These are phyloP conservation scores for Meriones psammophilus DNA, from an alignment of 2,797 vertebrate genomes.

Conservation along the genomic window DNA sequence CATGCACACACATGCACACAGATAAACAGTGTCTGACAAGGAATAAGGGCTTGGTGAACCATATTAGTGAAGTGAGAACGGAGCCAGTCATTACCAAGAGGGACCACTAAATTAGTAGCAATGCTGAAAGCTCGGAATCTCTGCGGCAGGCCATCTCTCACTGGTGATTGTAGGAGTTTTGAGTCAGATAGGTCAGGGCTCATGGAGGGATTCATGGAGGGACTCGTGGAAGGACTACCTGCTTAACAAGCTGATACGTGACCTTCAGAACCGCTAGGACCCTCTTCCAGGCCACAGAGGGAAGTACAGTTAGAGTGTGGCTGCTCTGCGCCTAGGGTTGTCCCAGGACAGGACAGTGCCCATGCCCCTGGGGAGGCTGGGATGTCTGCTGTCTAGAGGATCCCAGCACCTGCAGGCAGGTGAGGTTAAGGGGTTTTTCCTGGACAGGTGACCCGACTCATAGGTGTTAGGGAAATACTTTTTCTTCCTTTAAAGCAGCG, in stretches of 20 bases:
- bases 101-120: neutral
- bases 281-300: too few species aligned
- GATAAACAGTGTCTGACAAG: neutral
- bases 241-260: neutral
- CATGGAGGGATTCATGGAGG: neutral
- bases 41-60: neutral
- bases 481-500: neutral
- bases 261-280: neutral
- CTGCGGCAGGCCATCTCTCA: neutral
- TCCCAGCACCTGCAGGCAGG: too few species aligned
- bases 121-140: neutral
- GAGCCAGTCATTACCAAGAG: slow-evolving; percentile 2
- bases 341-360: neutral
- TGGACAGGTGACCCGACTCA: neutral
- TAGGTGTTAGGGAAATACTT: neutral
- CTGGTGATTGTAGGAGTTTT: neutral
- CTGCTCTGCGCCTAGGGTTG: neutral
- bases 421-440: neutral
- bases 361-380: rapidly evolving
- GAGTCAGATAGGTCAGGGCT: neutral
- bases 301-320: neutral
- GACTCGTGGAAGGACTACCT: neutral
- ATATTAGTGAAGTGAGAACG: neutral
- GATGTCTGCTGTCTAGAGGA: neutral
- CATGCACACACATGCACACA: neutral